Conservation (phyloP, 2,888 invertebrate genomes). For the Phragmatobia fuliginosa region DNA sequence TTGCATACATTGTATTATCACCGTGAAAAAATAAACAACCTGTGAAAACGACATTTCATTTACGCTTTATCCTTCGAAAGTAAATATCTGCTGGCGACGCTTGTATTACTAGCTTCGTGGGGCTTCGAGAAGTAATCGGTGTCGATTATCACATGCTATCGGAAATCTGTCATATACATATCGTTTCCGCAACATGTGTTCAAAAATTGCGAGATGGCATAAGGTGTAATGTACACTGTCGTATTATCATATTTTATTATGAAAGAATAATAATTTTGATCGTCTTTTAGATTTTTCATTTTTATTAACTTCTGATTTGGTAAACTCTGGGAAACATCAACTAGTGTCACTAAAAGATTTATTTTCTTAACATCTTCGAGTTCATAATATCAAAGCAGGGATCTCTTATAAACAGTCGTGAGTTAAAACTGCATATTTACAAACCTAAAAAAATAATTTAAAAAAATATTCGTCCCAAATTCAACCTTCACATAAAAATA, state of each 20-base stretch:
- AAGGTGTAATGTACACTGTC: constrained; percentile 48
- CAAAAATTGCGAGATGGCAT: constrained; percentile 65
- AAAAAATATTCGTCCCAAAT: no score
- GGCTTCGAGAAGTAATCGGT: constrained; percentile 78
- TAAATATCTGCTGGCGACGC: constrained; percentile 65
- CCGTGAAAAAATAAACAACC: constrained; percentile 1
- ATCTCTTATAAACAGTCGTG: no score
- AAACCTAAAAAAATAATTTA: no score
- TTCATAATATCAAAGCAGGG: no score
- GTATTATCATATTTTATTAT: not conserved
- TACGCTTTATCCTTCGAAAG: constrained; percentile 22
- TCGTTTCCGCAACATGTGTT: constrained; percentile 80
- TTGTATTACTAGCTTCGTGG: constrained; percentile 56
- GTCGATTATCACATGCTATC: constrained; percentile 81
- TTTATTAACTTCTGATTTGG: no score
- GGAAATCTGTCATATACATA: constrained; percentile 79
- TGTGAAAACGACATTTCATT: constrained; percentile 15
- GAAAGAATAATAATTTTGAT: no score
- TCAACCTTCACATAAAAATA: no score
- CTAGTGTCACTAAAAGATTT: no score
- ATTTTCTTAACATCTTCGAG: no score
- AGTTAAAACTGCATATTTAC: no score
- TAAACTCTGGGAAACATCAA: no score
- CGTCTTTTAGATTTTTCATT: no score
- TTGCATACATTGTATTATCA: not conserved